Evolutionary conservation across 2,888 invertebrate species (phyloP).

Genomic region (Margaritifera margaritifera): DNA sequence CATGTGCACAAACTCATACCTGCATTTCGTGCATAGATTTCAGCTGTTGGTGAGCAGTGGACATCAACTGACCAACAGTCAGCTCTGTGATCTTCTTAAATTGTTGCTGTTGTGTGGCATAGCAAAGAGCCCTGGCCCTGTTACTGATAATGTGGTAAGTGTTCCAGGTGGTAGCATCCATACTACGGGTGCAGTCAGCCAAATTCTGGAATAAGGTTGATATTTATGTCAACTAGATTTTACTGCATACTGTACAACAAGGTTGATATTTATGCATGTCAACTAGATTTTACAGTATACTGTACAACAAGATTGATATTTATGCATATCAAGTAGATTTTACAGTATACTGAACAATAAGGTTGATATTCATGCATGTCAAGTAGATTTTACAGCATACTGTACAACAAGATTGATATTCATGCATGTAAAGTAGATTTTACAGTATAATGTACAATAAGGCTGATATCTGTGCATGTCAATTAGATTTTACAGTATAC

Average conservation of each 20-base stretch:
- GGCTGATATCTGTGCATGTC: too few species aligned
- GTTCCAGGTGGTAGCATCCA: constrained; percentile 82
- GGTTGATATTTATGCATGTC: too few species aligned
- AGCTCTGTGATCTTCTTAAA: constrained; percentile 80
- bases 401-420: too few species aligned
- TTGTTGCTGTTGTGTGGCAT: constrained; percentile 79
- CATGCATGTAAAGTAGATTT: too few species aligned
- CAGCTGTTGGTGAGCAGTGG: constrained; percentile 76
- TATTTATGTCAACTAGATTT: constrained; percentile 6
- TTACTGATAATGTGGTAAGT: constrained; percentile 82
- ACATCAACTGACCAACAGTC: constrained; percentile 79
- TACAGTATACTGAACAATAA: too few species aligned
- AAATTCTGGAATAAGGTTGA: constrained; percentile 73
- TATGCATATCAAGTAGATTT: too few species aligned
- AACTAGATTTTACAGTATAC: too few species aligned
- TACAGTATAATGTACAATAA: too few species aligned
- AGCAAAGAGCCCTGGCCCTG: constrained; percentile 81
- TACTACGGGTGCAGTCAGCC: constrained; percentile 79
- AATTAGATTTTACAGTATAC: too few species aligned
- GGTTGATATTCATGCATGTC: too few species aligned
- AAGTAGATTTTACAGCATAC: too few species aligned
- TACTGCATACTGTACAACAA: neutral
- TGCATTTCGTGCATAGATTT: constrained; percentile 73
- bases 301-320: too few species aligned
- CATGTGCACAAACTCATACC: constrained; percentile 58